These are phyloP conservation scores for Rhagoletis zephyria DNA, from an alignment of 1,140 invertebrate species.

Conservation along the genomic window DNA sequence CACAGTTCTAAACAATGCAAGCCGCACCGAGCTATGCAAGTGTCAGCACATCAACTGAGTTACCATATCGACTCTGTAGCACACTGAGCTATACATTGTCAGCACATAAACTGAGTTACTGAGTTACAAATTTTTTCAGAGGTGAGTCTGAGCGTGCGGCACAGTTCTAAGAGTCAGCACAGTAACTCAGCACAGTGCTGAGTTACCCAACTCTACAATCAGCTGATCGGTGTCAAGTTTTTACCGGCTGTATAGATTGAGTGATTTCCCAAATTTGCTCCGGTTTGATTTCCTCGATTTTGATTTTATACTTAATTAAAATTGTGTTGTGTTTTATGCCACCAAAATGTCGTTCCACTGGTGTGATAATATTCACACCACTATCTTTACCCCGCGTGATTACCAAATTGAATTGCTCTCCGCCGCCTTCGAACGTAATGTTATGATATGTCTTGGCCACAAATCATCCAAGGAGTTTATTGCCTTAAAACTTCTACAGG, in stretches of 20 bases:
- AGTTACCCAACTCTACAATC: no score
- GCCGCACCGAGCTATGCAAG: no score
- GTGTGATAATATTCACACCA: conserved; percentile 73
- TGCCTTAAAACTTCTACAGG: conserved; percentile 89
- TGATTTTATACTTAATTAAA: not conserved
- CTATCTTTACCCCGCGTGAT: conserved; percentile 82
- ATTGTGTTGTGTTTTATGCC: conserved; percentile 1
- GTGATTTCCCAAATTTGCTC: not conserved
- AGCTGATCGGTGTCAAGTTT: not conserved
- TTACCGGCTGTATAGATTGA: not conserved
- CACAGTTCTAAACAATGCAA: no score
- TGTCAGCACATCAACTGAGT: no score
- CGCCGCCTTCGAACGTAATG: conserved; percentile 83
- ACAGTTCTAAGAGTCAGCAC: no score
- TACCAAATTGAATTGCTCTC: conserved; percentile 88
- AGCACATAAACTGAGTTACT: no score
- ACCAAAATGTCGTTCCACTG: conserved; percentile 71
- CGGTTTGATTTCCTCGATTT: not conserved
- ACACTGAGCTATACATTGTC: no score
- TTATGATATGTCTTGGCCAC: conserved; percentile 88
- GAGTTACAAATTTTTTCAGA: no score
- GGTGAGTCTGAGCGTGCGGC: no score
- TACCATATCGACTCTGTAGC: no score
- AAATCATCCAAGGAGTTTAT: conserved; percentile 90
- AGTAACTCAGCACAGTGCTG: no score